Evolutionary conservation across 2,888 invertebrate genomes (phyloP), one percentile per base, ranked within the genome.

Genomic region (Acleris cristana): DNA sequence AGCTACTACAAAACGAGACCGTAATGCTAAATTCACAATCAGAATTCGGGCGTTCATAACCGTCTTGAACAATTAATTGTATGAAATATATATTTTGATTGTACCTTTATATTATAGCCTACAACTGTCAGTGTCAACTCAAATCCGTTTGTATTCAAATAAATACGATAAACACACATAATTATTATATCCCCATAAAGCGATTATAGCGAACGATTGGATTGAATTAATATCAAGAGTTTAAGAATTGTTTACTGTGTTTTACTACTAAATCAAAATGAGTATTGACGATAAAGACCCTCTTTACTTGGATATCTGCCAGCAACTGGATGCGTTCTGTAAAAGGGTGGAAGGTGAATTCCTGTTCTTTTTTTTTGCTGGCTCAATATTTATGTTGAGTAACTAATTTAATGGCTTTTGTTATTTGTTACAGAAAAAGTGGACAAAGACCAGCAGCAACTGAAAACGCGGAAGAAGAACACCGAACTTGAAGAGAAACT

Each of bases 401-500:
- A 48, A n/a, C 48, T 48, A 14, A 40, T 45, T 45, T 45, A n/a
- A 14, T 45, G 7, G 14, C 45, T 26, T 34, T n/a, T 7, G 34
- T 48, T 23, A 84, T 3, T 23, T 34, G 26, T 10, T 80, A 53
- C 82, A 91, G 90, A 85, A 7, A 83, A 83, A 76, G 82, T 89
- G 1, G 81, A 82, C 16, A 84, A 81, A 67, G 81, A 87, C 62
- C 79, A 86, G 48, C 82, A 86, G 62, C 80, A 86, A 64, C 60
- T 86, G 14, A 84, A 86, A 63, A 88, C 81, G 2, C 80, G 81
- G 44, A 85, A 84, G 71, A 86, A 86, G 71, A 86, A 86, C 63
- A 84, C 81, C 6, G 89, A 87, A 72, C 63, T 88, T 14, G 86
- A 89, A 61, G 76, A 74, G 0, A 88, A 87, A 78, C 65, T 88